phyloP scores from a whole-genome alignment of 2,113 vertebrate species.

The Dromiciops gliroides region DNA sequence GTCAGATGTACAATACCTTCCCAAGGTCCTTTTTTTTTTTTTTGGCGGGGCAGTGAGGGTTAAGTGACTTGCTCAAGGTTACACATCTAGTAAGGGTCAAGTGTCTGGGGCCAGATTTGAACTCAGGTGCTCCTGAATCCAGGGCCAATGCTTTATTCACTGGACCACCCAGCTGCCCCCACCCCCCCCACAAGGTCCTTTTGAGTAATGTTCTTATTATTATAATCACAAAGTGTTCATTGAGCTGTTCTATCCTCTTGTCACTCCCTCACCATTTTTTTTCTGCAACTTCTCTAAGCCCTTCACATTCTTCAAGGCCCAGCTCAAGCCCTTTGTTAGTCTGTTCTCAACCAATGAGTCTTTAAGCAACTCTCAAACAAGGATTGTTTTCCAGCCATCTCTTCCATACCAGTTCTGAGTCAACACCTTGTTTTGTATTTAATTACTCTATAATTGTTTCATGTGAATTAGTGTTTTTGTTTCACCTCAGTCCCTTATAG shows the following conservation, averaged over 20 bases:
- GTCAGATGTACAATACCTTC: neutral
- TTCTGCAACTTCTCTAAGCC: neutral
- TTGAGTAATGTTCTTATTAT: neutral
- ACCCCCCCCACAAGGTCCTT: no score
- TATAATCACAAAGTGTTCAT: neutral
- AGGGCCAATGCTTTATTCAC: no score
- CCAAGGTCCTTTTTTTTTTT: neutral
- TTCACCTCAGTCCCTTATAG: neutral
- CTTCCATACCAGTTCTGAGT: neutral
- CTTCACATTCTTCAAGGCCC: neutral
- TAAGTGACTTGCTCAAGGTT: no score
- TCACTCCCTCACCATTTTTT: neutral
- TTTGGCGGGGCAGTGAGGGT: no score
- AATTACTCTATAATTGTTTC: neutral
- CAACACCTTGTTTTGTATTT: neutral
- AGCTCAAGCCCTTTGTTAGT: neutral
- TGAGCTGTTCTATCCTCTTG: neutral
- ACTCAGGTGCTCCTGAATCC: no score
- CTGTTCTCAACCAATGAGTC: neutral
- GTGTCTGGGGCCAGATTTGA: no score
- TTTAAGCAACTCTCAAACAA: neutral
- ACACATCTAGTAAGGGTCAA: no score
- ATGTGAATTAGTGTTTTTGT: neutral
- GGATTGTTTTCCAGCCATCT: neutral
- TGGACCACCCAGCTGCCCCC: no score